These are phyloP conservation scores for Brachirus orientalis DNA, from an alignment of 2,113 vertebrate genomes.

Conservation along the genomic window DNA sequence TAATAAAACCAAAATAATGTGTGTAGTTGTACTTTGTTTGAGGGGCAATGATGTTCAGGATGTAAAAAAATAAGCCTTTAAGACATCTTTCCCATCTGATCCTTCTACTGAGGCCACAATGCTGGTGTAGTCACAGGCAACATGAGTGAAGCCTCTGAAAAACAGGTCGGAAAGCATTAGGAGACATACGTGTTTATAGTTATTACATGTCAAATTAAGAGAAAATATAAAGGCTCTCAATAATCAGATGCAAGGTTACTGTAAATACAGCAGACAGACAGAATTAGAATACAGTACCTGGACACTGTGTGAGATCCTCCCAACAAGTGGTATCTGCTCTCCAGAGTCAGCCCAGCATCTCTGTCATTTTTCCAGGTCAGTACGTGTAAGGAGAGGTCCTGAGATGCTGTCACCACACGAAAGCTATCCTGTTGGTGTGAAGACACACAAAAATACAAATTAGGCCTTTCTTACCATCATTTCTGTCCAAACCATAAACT, in stretches of 20 bases:
- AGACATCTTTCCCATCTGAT: constrained; percentile 75
- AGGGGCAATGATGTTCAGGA: constrained; percentile 57
- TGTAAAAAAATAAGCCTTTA: constrained; percentile 80
- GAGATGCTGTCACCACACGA: constrained; percentile 80
- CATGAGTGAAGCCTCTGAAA: constrained; percentile 77
- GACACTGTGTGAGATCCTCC: constrained; percentile 80
- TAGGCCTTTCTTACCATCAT: too few relatives aligned
- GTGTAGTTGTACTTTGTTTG: too few relatives aligned
- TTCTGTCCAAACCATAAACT: too few relatives aligned
- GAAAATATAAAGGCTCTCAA: too few relatives aligned
- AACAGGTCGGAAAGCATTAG: constrained; percentile 21
- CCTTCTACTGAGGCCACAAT: constrained; percentile 77
- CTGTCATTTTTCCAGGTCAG: constrained; percentile 74
- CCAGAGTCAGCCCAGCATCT: constrained; percentile 64
- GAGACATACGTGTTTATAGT: too few relatives aligned
- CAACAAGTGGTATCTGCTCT: constrained; percentile 79
- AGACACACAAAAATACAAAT: not conserved
- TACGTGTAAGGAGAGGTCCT: constrained; percentile 80
- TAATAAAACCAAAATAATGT: constrained; percentile 37
- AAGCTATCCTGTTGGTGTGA: constrained; percentile 75
- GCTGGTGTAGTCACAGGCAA: constrained; percentile 81
- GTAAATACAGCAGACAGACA: too few relatives aligned
- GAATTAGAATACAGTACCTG: constrained; percentile 67
- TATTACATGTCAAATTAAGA: too few relatives aligned
- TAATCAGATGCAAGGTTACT: too few relatives aligned